Evolutionary conservation across 2,888 invertebrate genomes (phyloP).

Genomic region (Yponomeuta plumbellus): DNA sequence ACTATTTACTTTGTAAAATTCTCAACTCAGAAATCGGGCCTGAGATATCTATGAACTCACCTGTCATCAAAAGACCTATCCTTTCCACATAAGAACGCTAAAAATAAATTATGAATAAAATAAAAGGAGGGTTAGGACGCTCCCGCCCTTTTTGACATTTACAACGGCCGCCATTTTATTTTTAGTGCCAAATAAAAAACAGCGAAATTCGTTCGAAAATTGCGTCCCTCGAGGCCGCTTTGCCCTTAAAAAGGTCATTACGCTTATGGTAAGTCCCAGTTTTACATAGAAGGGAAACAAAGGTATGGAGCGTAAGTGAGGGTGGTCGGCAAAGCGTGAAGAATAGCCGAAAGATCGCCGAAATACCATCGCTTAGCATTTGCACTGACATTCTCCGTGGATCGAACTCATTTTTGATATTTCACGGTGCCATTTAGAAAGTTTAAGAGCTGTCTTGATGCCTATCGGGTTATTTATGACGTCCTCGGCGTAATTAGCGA

Average conservation of each 20-base stretch:
- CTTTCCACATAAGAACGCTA: not conserved
- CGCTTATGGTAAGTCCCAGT: not conserved
- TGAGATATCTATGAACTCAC: too few relatives aligned
- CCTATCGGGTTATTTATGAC: not conserved
- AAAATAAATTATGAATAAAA: not conserved
- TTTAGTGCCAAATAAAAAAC: slow-evolving; percentile 1
- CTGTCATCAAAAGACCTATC: not conserved
- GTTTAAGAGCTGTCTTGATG: not conserved
- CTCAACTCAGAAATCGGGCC: too few relatives aligned
- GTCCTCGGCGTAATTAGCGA: not conserved
- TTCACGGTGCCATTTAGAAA: not conserved
- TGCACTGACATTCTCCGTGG: not conserved
- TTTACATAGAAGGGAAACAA: not conserved
- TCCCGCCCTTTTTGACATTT: slow-evolving; percentile 19
- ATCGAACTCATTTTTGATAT: not conserved
- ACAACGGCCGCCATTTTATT: slow-evolving; percentile 10
- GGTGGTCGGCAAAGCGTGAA: not conserved
- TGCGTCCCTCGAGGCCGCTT: not conserved
- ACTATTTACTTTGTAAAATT: too few relatives aligned
- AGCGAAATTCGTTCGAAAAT: not conserved
- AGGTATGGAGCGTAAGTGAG: not conserved
- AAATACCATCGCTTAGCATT: not conserved
- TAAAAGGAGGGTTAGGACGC: not conserved
- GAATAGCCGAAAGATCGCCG: not conserved
- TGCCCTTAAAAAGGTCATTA: not conserved